Evolutionary conservation across 2,113 vertebrate genomes (phyloP), one percentile per base, ranked within the genome.

Genomic region (Cyanocitta stelleri): DNA sequence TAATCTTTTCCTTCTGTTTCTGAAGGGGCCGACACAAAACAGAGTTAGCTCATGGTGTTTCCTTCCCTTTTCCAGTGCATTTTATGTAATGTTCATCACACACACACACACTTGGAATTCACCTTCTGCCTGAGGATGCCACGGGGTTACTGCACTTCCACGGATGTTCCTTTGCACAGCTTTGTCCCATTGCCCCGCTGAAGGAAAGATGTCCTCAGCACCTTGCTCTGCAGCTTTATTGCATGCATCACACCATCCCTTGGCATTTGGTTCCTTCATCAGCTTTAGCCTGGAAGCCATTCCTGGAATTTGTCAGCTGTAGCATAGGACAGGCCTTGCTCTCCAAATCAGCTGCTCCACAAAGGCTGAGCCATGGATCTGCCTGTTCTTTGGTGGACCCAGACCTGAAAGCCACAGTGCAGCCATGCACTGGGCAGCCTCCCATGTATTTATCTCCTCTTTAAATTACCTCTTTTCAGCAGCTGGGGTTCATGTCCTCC

Each of bases 1-100:
- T 96, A 96, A 93, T 94, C 35, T 95, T 81, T 96, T 91, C 95
- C 93, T 94, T 88, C 92, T 97, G 95, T 73, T 76, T 77, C 85
- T 63, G 74, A 88, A 85, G 55, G 76, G 67, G 37, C 41, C 1
- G 8, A 76, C 67, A 85, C 26, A 89, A 93, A 87, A 46, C 44
- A 54, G 43, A 76, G 39, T 12, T 89, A 87, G 87, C 87, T 93
- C 24, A 0, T 23, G 59, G 63, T 17, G 41, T 48, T 91, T 83
- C 58, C 91, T 77, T 80, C 71, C 33, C 58, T 29, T 69, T 58
- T n/a, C 62, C 59, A 76, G 72, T 13, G 26, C 24, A 4, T 46
- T 92, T 89, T 68, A 43, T 43, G 51, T 33, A 54, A 82, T 7
- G 19, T 17, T 68, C 51, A 32, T 85, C 58, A 89, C 80, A 91